Base-by-base conservation (phyloP, 2,888 invertebrate genomes). In the Cremastinae sp. region DNA sequence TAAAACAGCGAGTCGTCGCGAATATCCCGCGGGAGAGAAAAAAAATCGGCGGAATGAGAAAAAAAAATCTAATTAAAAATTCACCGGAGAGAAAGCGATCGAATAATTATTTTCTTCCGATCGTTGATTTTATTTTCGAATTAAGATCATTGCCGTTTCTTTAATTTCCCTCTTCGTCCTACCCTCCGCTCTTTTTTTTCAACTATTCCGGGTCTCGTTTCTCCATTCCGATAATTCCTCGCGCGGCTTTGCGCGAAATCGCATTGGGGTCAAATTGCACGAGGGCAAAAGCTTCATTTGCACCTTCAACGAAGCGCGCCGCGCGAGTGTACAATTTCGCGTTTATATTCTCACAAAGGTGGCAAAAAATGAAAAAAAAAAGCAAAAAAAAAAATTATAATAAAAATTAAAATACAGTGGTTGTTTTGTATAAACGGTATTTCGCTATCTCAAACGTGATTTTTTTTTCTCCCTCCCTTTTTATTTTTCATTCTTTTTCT, bases 1-100 rank as follows among this genome's bases (percentile, higher is more conserved):
- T 41, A 73, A 76, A 76, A 69, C 69, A 73, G 56, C 38, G 53
- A 69, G 49, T 65, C 28, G 53, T 64, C 59, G 20, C 8, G 58
- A 18, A 73, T 65, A 51, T 72, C 69, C 69, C 34, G 14, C 34
- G 12, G 59, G 18, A 14, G 62, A 56, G 41, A 58, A 45, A 43
- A 58, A 45, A 56, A 47, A 36, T 47, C 49, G 14, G 10, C 41
- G 10, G 16, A 2, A 0, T 28, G 28, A 16, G 10, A 12, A n/a
- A 41, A 41, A 41, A 41, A 41, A 41, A 41, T n/a, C 2, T n/a
- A 9, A 41, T 41, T 9, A 41, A 41, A 41, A 41, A 41, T 41
- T 41, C 28, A 5, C 28, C 28, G 28, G 5, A 28, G 28, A 2
- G 28, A 28, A 5, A 3, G 28, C 12, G 41, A 1, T 41, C 2